phyloP scores from a whole-genome alignment of 2,888 invertebrate species.

The Oscheius sp. region DNA sequence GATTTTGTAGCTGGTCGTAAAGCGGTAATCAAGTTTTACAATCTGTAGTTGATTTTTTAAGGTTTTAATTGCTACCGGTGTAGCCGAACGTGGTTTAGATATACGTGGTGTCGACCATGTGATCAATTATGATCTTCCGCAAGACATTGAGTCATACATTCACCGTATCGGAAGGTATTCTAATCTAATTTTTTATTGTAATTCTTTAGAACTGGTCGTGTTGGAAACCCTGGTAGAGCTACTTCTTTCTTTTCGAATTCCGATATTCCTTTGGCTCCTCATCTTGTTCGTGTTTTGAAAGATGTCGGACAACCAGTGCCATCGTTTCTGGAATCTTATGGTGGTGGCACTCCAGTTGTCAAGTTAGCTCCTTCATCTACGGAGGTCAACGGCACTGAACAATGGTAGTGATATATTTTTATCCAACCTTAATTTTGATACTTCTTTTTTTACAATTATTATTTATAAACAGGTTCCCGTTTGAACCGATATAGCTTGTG shows the following conservation, averaged over 20 bases:
- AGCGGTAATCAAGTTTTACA: conserved; percentile 84
- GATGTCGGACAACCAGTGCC: conserved; percentile 24
- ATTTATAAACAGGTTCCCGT: too few species aligned
- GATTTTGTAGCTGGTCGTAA: conserved; percentile 6
- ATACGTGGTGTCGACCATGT: conserved; percentile 48
- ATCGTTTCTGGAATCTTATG: background rate
- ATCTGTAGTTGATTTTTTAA: conserved; percentile 91
- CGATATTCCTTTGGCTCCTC: conserved; percentile 75
- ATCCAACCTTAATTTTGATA: too few species aligned
- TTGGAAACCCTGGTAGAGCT: conserved; percentile 76
- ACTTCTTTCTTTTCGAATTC: conserved; percentile 75
- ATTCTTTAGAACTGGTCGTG: conserved; percentile 73
- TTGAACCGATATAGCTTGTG: too few species aligned
- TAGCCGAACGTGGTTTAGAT: conserved; percentile 85
- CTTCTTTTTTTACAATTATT: too few species aligned
- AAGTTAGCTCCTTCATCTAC: too few species aligned
- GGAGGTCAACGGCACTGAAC: too few species aligned
- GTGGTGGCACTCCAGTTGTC: background rate
- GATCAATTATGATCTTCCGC: conserved; percentile 76
- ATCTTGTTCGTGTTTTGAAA: conserved; percentile 11
- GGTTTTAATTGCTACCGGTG: conserved; percentile 77
- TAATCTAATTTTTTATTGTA: background rate
- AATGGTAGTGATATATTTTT: too few species aligned
- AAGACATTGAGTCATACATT: conserved; percentile 76
- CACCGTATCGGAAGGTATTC: conserved; percentile 74